These are phyloP conservation scores for Erythrocercus mccallii DNA, from an alignment of 2,113 vertebrate species.

Conservation along the genomic window DNA sequence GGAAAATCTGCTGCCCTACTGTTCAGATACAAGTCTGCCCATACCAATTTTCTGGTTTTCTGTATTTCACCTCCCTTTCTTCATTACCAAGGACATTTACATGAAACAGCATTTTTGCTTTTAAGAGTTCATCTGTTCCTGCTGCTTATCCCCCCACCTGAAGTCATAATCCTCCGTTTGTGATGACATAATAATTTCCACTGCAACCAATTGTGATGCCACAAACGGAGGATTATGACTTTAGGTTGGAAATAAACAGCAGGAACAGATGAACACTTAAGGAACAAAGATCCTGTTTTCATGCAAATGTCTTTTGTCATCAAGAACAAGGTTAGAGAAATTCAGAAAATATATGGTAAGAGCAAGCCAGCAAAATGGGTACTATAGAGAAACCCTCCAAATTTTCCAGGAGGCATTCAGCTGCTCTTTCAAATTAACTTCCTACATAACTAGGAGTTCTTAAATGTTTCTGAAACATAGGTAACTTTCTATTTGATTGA, in stretches of 20 bases:
- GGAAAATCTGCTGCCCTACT: constrained; percentile 32
- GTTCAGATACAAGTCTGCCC: constrained; percentile 13
- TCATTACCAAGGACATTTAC: constrained; percentile 39
- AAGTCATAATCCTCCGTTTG: constrained; percentile 39
- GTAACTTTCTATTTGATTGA: constrained; percentile 48
- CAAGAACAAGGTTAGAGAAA: constrained; percentile 49
- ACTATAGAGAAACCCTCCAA: constrained; percentile 40
- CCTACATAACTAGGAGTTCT: constrained; percentile 42
- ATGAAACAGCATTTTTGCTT: constrained; percentile 27
- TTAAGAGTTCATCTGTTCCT: constrained; percentile 48
- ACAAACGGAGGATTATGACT: constrained; percentile 16
- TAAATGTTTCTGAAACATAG: constrained; percentile 39
- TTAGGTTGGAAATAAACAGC: constrained; percentile 41
- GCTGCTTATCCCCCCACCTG: constrained; percentile 46
- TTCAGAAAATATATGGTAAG: constrained; percentile 32
- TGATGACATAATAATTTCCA: constrained; percentile 47
- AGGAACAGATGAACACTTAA: constrained; percentile 50
- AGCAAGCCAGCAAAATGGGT: constrained; percentile 47
- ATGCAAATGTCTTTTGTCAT: constrained; percentile 45
- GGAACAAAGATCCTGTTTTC: constrained; percentile 64
- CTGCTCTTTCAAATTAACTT: constrained; percentile 63
- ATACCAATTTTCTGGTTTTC: constrained; percentile 32
- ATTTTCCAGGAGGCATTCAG: constrained; percentile 61
- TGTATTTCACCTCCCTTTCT: constrained; percentile 11
- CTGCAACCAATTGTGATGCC: constrained; percentile 32